Evolutionary conservation across 2,113 vertebrate genomes (phyloP).

Genomic region (Apodemus speciosus): DNA sequence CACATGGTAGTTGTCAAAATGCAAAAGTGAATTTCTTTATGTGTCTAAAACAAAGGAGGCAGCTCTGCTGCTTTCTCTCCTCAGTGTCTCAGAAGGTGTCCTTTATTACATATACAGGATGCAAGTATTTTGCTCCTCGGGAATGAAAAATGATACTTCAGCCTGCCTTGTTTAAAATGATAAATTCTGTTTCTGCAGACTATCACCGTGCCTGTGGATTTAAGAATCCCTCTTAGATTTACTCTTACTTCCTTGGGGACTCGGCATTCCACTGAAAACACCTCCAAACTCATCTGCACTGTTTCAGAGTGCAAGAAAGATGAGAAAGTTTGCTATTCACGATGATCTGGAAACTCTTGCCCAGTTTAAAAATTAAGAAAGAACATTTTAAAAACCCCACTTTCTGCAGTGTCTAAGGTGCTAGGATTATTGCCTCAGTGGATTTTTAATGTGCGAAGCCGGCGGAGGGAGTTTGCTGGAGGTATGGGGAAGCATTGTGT

Average conservation of each 20-base stretch:
- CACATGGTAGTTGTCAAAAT: slow-evolving; percentile 63
- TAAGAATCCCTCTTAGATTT: slow-evolving; percentile 53
- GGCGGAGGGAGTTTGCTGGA: slow-evolving; percentile 49
- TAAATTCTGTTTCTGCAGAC: slow-evolving; percentile 58
- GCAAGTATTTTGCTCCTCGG: slow-evolving; percentile 45
- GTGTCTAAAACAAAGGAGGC: slow-evolving; percentile 73
- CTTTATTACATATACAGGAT: slow-evolving; percentile 46
- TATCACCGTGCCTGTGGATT: slow-evolving; percentile 9
- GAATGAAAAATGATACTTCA: slow-evolving; percentile 67
- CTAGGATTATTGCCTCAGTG: background rate
- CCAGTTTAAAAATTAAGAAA: background rate
- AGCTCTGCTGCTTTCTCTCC: slow-evolving; percentile 2
- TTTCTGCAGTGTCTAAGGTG: background rate
- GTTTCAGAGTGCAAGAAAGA: slow-evolving; percentile 44
- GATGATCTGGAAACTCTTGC: background rate
- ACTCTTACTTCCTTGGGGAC: slow-evolving; percentile 52
- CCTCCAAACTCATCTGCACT: slow-evolving; percentile 33
- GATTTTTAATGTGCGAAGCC: background rate
- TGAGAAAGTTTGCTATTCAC: slow-evolving; percentile 77
- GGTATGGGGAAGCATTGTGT: background rate
- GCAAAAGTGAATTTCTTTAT: slow-evolving; percentile 51
- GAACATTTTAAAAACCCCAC: background rate
- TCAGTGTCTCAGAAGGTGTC: slow-evolving; percentile 69
- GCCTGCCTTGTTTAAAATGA: slow-evolving; percentile 49
- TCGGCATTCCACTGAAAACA: slow-evolving; percentile 27